phyloP scores from a whole-genome alignment of 2,888 invertebrate species.

The Tetropium fuscum region DNA sequence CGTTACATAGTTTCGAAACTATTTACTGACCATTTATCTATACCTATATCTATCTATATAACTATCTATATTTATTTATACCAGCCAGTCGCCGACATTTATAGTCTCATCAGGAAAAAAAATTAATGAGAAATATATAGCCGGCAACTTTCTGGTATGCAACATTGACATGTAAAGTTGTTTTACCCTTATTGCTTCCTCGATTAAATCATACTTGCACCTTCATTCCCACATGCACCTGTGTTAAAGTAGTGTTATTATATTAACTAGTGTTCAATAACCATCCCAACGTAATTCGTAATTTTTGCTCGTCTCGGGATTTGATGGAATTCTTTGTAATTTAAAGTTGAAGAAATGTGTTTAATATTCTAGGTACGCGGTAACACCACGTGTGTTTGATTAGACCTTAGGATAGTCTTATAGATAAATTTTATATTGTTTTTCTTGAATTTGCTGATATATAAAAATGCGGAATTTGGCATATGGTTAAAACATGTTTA shows the following conservation, averaged over 20 bases:
- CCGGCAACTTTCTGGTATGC: constrained; percentile 39
- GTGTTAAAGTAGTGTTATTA: constrained; percentile 46
- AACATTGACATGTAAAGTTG: constrained; percentile 35
- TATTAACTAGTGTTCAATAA: constrained; percentile 48
- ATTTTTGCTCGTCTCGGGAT: constrained; percentile 48
- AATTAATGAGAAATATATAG: constrained; percentile 24
- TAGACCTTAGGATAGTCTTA: neutral
- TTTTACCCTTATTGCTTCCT: constrained; percentile 43
- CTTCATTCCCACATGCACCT: constrained; percentile 49
- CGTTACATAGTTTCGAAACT: too few species aligned
- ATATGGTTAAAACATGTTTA: too few species aligned
- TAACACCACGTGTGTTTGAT: constrained; percentile 19
- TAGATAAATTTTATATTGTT: constrained; percentile 4
- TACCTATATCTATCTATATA: too few species aligned
- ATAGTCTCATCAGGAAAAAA: constrained; percentile 22
- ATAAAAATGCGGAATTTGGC: too few species aligned
- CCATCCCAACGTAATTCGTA: constrained; percentile 42
- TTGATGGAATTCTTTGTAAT: constrained; percentile 52
- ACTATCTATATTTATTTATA: constrained; percentile 1
- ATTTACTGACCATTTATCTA: too few species aligned
- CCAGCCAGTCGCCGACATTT: constrained; percentile 24
- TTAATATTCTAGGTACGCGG: constrained; percentile 15
- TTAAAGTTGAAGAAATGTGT: constrained; percentile 28
- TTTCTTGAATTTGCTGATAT: too few species aligned
- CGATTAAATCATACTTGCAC: constrained; percentile 45